Evolutionary conservation across 2,888 invertebrate species (phyloP).

Genomic region (Pelosia muscerda): DNA sequence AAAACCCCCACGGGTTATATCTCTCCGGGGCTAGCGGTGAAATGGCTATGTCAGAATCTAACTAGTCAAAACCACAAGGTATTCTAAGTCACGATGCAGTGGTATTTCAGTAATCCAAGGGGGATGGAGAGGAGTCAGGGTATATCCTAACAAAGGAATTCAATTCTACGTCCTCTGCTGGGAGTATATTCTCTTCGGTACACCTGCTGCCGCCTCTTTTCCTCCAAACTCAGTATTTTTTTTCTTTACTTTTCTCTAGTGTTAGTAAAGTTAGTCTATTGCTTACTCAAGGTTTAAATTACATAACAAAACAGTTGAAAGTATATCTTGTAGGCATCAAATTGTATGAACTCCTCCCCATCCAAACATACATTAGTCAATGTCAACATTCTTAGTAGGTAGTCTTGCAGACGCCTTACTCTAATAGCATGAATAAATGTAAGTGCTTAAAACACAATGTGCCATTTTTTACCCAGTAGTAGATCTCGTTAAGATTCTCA

Average conservation of each 20-base stretch:
- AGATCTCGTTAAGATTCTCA: not conserved
- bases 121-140: too few species aligned
- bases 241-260: not conserved
- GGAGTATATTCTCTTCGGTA: too few species aligned
- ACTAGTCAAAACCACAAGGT: too few species aligned
- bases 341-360: conserved; percentile 2
- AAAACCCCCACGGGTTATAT: too few species aligned
- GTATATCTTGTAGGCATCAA: not conserved
- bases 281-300: conserved; percentile 2
- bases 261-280: not conserved
- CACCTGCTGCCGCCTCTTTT: too few species aligned
- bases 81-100: too few species aligned
- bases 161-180: too few species aligned
- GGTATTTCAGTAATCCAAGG: too few species aligned
- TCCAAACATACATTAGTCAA: conserved; percentile 4
- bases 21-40: too few species aligned
- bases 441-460: not conserved
- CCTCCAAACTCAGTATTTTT: not conserved
- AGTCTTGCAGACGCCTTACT: not conserved
- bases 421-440: not conserved
- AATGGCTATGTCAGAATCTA: too few species aligned
- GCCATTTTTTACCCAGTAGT: not conserved
- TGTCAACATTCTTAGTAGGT: conserved; percentile 4
- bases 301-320: not conserved
- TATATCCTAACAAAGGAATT: too few species aligned